Percentiles rank a stretch among this genome's conserved stretches.
These are phyloP conservation scores for Encarsia formosa DNA, from an alignment of 2,888 invertebrate species.

Conservation along the genomic window DNA sequence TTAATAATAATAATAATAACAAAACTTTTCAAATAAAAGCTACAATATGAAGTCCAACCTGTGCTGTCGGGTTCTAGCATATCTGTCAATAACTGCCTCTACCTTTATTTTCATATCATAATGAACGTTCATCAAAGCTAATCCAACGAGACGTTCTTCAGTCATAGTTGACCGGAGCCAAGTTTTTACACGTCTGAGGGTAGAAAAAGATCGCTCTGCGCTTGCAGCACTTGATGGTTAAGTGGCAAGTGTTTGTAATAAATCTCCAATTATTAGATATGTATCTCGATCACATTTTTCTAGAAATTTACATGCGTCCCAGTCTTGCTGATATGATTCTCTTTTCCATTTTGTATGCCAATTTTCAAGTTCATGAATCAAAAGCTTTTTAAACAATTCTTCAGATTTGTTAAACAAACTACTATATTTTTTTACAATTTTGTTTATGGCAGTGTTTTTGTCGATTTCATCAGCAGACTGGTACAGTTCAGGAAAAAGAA, in stretches of 20 bases:
- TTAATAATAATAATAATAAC: no score
- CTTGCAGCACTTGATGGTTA: slow-evolving; percentile 24
- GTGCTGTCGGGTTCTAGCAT: slow-evolving; percentile 1
- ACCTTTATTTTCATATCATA: slow-evolving; percentile 5
- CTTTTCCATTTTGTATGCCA: background rate
- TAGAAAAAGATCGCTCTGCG: slow-evolving; percentile 29
- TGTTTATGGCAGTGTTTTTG: no score
- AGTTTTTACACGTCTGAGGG: slow-evolving; percentile 29
- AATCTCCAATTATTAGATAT: slow-evolving; percentile 5
- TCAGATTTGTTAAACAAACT: background rate
- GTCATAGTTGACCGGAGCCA: slow-evolving; percentile 29
- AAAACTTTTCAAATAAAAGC: no score
- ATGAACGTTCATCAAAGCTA: slow-evolving; percentile 17
- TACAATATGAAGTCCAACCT: slow-evolving; percentile 8
- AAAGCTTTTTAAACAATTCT: background rate
- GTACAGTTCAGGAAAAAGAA: background rate
- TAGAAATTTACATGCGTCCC: slow-evolving; percentile 1
- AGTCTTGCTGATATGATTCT: background rate
- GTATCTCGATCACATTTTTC: background rate
- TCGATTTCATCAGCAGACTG: no score
- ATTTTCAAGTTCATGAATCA: background rate
- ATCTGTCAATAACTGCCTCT: slow-evolving; percentile 11
- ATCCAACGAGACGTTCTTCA: slow-evolving; percentile 21
- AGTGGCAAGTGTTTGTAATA: slow-evolving; percentile 9
- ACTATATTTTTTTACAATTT: no score